Evolutionary conservation across 2,113 vertebrate genomes (phyloP), one percentile per base, ranked within the genome.

Genomic region (Campylomormyrus numenius): DNA sequence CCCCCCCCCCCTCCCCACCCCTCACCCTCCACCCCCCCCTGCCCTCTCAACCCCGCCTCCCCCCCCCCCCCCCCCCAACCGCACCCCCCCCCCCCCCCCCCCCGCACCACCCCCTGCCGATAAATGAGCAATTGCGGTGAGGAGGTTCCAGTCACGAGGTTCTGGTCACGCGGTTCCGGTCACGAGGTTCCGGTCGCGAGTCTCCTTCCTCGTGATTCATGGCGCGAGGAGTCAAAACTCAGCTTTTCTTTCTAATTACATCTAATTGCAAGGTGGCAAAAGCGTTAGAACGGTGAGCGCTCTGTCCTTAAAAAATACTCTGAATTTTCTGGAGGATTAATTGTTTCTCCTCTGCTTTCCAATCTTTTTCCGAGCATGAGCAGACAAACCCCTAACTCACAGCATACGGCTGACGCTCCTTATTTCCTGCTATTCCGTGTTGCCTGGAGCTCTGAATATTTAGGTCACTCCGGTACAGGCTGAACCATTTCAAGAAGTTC

Each of bases 401-500:
- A n/a, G 52, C 89, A 89, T 89, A 89, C 89, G 83, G 62, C 83
- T 45, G 77, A 89, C 66, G 83, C 49, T 49, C n/a, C 27, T 85
- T 66, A 56, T 31, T 91, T 88, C 86, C 27, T 1, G 85, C 50
- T 90, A 2, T 21, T 62, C 87, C 83, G 9, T 83, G 45, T 58
- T 88, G 89, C 89, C 90, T 21, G 31, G 24, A 89, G 89, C 52
- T 31, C 17, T 48, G 49, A 89, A 91, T 91, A 90, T 93, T 90
- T 92, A 92, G 91, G 92, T 91, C 91, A 91, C 89, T 49, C 46
- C 80, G 21, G 89, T 90, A 90, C 86, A 89, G 87, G 90, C 88
- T 31, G 80, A 89, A 87, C 90, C 89, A 85, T 90, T 92, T 89
- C 62, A 42, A 88, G 89, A 85, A 90, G 89, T 87, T 88, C 90